Evolutionary conservation across 2,113 vertebrate species (phyloP).

Genomic region (Planiliza haematocheilus): DNA sequence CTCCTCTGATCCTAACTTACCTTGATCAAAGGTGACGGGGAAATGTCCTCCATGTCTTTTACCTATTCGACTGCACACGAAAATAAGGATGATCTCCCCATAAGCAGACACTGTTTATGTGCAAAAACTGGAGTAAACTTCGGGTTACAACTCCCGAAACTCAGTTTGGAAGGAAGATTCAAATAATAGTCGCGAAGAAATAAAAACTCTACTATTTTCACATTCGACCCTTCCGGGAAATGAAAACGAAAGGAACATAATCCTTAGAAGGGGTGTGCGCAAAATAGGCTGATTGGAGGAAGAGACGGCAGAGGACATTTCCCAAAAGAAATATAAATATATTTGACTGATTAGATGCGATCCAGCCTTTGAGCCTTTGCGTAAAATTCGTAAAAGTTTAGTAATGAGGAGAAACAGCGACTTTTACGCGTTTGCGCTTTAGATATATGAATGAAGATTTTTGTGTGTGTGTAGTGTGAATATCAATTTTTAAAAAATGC

Average conservation of each 20-base stretch:
- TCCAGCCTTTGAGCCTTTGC: too few relatives aligned
- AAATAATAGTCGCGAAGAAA: neutral
- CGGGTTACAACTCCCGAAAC: neutral
- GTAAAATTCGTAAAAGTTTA: too few relatives aligned
- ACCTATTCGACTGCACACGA: neutral
- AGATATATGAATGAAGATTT: too few relatives aligned
- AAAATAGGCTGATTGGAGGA: conserved; percentile 49
- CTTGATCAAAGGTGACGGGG: conserved; percentile 79
- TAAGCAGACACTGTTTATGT: neutral
- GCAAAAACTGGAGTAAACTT: neutral
- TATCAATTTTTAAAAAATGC: too few relatives aligned
- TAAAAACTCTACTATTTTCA: conserved; percentile 46
- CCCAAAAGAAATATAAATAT: conserved; percentile 5
- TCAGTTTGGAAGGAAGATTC: neutral
- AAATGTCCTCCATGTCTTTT: neutral
- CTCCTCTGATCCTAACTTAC: conserved; percentile 71
- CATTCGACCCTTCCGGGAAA: conserved; percentile 85
- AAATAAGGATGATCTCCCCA: neutral
- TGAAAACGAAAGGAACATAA: conserved; percentile 89
- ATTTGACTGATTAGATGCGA: neutral
- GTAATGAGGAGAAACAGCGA: too few relatives aligned
- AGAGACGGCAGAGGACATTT: conserved; percentile 29
- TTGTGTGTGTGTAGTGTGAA: fast-evolving
- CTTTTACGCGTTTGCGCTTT: neutral
- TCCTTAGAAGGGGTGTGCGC: conserved; percentile 50